Evolutionary conservation across 37 sponge, comb jelly and placozoan genomes (phyloP), one percentile per base, ranked within the genome.

Genomic region (Oscarella lobularis): DNA sequence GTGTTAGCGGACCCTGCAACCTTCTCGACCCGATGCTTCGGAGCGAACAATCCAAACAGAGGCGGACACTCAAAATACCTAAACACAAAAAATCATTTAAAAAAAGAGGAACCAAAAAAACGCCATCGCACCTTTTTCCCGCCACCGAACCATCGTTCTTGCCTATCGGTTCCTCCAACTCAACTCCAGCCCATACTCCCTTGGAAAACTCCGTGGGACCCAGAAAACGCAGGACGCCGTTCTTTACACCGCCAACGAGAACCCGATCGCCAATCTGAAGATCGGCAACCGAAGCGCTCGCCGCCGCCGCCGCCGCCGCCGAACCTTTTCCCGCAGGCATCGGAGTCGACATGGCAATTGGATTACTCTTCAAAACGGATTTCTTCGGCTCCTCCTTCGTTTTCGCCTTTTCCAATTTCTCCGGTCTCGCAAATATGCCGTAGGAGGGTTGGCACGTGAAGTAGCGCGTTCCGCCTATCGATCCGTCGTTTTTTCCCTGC

Each of bases 401-500:
- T 32, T 5, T 14, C 29, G 71, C 35, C 14, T 33, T 65, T 9
- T 73, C 38, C 5, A 93, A 68, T 60, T 94, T 94, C 65, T 94
- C 86, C 3, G 91, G 86, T 76, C 76, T 82, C 3, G 89, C 77
- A 84, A 96, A 96, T 1, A 96, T 74, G 5, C 98, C 98, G 40
- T 81, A 73, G 38, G 83, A 85, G 0, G 90, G 86, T 40, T 77
- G 79, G 74, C 98, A 92, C 67, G 84, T 38, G 68, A 96, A 96
- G 67, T 96, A 96, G 67, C 78, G 66, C 35, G 85, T 86, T 9
- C 93, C 98, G 35, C 84, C 75, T 27, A 96, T 93, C n/a, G 66
- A 41, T 1, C 98, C 98, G 79, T 96, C 83, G 77, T 96, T 96
- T 80, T 96, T 96, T 2, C 98, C 98, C 3, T 83, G 76, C 2